Base-by-base conservation (phyloP, 1,140 invertebrate species). In the Camponotus pennsylvanicus region DNA sequence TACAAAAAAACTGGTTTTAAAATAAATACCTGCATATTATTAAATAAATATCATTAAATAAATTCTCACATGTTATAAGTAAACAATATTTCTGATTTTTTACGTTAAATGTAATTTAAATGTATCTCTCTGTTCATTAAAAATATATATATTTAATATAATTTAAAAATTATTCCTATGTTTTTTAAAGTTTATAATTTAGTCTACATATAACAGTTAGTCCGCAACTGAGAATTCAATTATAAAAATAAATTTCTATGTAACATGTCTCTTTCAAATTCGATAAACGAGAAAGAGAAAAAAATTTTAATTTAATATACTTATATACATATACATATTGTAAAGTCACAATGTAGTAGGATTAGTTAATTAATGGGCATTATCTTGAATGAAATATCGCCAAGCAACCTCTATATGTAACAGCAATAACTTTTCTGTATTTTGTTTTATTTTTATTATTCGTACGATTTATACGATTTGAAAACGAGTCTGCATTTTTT, bases 401-500 rank as follows among this genome's bases (percentile, higher is more conserved):
- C 15, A 52, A 1, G 13, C 49, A 52, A 52, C 18, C 15, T 49
- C 34, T 37, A 21, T 57, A 8, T 42, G 27, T 15, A 7, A 21
- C 27, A 27, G 27, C 27, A 4, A 37, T 40, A 37, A 37, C 9
- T 75, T 34, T 42, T 64, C 4, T 63, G 6, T 27, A 0, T 42
- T 42, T 77, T 13, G 13, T 77, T 64, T 9, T 27, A 52, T 18
- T 52, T 52, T 52, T 52, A 52, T 52, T 52, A 52, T 52, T 52
- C 0, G 1, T 34, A 15, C 2, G 15, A 27, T 63, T 63, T 32
- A 13, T 45, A 13, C 15, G 73, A 61, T 76, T 76, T 15, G 40
- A 63, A 27, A 8, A 76, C 18, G 52, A 61, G n/a, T 13, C 9
- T 18, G 11, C 52, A 42, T 18, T 73, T 77, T 89, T 64, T 91